Percentiles rank a stretch among this genome's conserved stretches.
phyloP scores from a whole-genome alignment of 2,113 vertebrate genomes.

The Cyphomyrus plagiostoma region DNA sequence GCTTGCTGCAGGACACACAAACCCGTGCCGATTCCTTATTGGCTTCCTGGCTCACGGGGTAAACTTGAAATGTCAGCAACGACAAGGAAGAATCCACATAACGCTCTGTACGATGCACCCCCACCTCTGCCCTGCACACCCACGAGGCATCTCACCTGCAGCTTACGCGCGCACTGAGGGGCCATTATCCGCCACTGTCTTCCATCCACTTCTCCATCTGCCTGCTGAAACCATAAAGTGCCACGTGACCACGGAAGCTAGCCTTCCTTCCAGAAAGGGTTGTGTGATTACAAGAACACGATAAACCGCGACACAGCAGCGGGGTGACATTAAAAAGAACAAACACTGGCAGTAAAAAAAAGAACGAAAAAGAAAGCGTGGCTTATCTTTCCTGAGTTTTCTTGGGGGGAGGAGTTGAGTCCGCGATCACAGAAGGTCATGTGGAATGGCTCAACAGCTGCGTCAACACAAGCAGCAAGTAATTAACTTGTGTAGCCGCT shows the following conservation, averaged over 20 bases:
- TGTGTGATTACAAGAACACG: background rate
- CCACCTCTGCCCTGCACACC: background rate
- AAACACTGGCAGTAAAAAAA: background rate
- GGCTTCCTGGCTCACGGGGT: background rate
- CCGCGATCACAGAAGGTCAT: background rate
- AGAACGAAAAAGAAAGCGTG: background rate
- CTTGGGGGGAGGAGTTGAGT: background rate
- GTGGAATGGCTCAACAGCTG: background rate
- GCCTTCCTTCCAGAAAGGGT: background rate
- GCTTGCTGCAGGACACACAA: background rate
- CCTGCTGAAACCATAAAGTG: background rate
- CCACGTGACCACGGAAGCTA: background rate
- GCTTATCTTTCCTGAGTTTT: background rate
- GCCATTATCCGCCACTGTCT: background rate
- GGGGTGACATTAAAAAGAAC: background rate
- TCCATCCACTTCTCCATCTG: background rate
- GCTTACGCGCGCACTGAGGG: background rate
- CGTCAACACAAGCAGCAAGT: slow-evolving; percentile 13
- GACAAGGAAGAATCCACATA: background rate
- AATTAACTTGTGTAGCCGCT: slow-evolving; percentile 13
- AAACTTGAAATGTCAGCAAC: background rate
- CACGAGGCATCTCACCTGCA: background rate
- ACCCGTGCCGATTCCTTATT: background rate
- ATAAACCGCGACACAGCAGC: background rate
- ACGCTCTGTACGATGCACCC: background rate